phyloP scores from a whole-genome alignment of 2,888 invertebrate species.

The Diarsia mendica region DNA sequence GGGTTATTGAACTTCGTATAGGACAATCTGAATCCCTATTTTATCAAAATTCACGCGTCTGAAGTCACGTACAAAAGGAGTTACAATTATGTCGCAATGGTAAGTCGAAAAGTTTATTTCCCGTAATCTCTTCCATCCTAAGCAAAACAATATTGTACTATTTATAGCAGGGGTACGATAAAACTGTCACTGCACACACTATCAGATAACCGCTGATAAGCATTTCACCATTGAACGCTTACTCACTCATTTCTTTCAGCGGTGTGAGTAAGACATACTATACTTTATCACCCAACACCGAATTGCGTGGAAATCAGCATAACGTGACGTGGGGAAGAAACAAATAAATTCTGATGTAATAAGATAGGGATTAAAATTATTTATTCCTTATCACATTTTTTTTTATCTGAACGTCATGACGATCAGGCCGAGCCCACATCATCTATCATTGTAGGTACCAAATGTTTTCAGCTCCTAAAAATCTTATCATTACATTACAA shows the following conservation, averaged over 20 bases:
- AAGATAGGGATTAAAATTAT: slow-evolving; percentile 38
- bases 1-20: neutral
- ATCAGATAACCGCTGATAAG: slow-evolving; percentile 26
- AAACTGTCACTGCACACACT: slow-evolving; percentile 29
- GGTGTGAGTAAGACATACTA: slow-evolving; percentile 23
- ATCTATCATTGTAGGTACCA: neutral
- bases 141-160: slow-evolving; percentile 33
- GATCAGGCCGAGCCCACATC: slow-evolving; percentile 47
- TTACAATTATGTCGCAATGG: slow-evolving; percentile 9
- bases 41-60: neutral
- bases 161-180: slow-evolving; percentile 39
- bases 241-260: slow-evolving; percentile 44
- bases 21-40: neutral
- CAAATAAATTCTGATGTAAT: slow-evolving; percentile 43
- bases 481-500: slow-evolving; percentile 37
- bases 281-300: slow-evolving; percentile 41
- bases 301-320: slow-evolving; percentile 54
- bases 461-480: slow-evolving; percentile 12
- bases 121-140: slow-evolving; percentile 12
- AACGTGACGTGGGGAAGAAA: slow-evolving; percentile 35
- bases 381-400: slow-evolving; percentile 21
- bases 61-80: neutral
- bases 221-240: slow-evolving; percentile 44
- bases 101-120: slow-evolving; percentile 20
- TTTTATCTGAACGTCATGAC: slow-evolving; percentile 43